phyloP scores from a whole-genome alignment of 2,113 vertebrate genomes.

The Fukomys damarensis region DNA sequence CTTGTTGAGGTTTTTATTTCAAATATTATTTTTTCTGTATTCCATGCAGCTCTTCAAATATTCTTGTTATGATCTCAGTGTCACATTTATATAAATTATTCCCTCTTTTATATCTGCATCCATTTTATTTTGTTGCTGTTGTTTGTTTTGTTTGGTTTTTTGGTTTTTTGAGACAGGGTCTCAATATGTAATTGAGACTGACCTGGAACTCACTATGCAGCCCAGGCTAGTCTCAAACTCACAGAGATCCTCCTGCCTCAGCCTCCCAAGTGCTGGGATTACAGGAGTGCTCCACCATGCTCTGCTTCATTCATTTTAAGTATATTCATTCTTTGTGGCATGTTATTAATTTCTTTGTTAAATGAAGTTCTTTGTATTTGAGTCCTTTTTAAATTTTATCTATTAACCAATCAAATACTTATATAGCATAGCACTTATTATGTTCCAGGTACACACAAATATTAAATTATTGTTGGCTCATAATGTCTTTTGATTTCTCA shows the following conservation, averaged over 20 bases:
- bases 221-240: too few relatives aligned
- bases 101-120: neutral
- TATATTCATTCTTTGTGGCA: neutral
- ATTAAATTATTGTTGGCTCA: neutral
- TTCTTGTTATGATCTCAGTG: neutral
- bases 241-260: too few relatives aligned
- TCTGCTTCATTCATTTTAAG: constrained; percentile 48
- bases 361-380: neutral
- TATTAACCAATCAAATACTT: neutral
- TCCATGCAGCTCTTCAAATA: neutral
- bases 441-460: neutral
- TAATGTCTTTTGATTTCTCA: neutral
- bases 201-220: too few relatives aligned
- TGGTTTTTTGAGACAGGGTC: too few relatives aligned
- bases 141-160: too few relatives aligned
- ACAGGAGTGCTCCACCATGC: too few relatives aligned
- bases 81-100: neutral
- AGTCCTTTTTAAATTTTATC: neutral
- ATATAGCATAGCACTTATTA: neutral
- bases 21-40: neutral
- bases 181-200: too few relatives aligned
- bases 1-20: neutral
- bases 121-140: too few relatives aligned
- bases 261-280: too few relatives aligned
- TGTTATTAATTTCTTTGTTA: constrained; percentile 27